Percentiles rank a stretch among this genome's conserved stretches.
Evolutionary conservation across 92 coral and sea anemone species (phyloP).

Genomic region (Micromussa lordhowensis): DNA sequence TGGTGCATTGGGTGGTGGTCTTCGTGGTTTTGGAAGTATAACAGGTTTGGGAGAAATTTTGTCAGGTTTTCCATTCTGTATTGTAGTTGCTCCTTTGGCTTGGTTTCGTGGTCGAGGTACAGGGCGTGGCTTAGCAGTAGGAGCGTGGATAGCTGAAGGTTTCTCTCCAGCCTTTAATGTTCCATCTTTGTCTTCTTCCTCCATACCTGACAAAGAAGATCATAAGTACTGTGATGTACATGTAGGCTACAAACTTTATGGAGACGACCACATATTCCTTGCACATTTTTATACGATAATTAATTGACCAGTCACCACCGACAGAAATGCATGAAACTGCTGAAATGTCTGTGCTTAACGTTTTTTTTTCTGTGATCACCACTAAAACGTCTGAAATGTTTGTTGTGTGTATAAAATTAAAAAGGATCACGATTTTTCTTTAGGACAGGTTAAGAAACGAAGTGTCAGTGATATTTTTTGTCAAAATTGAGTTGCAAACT

Average conservation of each 20-base stretch:
- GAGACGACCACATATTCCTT: neutral
- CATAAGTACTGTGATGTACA: neutral
- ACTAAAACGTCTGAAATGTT: too few species aligned
- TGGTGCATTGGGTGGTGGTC: slow-evolving; percentile 54
- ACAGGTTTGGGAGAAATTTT: slow-evolving; percentile 55
- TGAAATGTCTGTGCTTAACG: too few species aligned
- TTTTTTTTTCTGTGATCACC: too few species aligned
- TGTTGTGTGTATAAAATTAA: too few species aligned
- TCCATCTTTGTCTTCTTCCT: slow-evolving; percentile 24
- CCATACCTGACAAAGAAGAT: slow-evolving; percentile 25
- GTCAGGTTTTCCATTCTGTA: slow-evolving; percentile 36
- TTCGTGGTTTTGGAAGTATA: slow-evolving; percentile 66
- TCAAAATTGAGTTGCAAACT: too few species aligned
- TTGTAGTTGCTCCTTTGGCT: slow-evolving; percentile 6
- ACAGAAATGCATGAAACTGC: too few species aligned
- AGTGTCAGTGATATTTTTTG: too few species aligned
- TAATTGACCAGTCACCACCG: too few species aligned
- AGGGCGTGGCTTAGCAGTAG: slow-evolving; percentile 77
- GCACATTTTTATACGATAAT: neutral
- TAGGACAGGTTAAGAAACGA: too few species aligned
- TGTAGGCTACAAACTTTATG: neutral
- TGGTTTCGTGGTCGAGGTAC: slow-evolving; percentile 66
- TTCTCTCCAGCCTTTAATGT: slow-evolving; percentile 13
- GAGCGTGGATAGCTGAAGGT: slow-evolving; percentile 50
- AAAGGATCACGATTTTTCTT: too few species aligned